These are phyloP conservation scores for Eupithecia tripunctaria DNA, from an alignment of 2,888 invertebrate genomes.

Conservation along the genomic window DNA sequence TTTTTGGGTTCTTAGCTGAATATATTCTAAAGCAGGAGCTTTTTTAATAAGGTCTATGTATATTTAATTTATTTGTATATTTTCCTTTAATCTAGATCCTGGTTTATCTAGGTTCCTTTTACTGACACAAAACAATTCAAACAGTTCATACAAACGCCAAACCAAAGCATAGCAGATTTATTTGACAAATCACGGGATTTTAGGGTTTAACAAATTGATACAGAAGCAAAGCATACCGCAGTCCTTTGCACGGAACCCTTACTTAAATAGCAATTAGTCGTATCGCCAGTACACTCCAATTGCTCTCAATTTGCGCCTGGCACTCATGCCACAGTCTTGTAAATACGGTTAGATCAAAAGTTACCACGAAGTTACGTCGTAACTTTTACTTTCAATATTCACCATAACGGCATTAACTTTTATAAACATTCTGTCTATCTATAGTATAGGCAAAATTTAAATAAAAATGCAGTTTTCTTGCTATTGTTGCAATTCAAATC, in stretches of 20 bases:
- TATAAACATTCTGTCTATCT: background rate
- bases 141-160: background rate
- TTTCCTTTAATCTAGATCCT: background rate
- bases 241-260: constrained; percentile 35
- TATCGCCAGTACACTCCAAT: constrained; percentile 37
- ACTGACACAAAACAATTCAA: background rate
- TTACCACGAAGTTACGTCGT: background rate
- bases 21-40: too few relatives aligned
- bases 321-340: constrained; percentile 23
- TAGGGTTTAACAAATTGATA: constrained; percentile 31
- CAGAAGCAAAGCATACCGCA: constrained; percentile 34
- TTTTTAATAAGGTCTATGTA: background rate
- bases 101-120: background rate
- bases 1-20: background rate
- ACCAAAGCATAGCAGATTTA: background rate
- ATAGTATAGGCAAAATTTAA: background rate
- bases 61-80: background rate
- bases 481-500: background rate
- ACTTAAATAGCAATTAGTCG: constrained; percentile 40
- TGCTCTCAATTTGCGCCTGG: constrained; percentile 39
- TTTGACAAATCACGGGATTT: constrained; percentile 17
- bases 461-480: background rate
- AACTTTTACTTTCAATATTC: background rate
- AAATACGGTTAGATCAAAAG: constrained; percentile 11
- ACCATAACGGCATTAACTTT: background rate